Base-by-base conservation (phyloP, 1,140 invertebrate genomes). In the Drosophila paulistorum region DNA sequence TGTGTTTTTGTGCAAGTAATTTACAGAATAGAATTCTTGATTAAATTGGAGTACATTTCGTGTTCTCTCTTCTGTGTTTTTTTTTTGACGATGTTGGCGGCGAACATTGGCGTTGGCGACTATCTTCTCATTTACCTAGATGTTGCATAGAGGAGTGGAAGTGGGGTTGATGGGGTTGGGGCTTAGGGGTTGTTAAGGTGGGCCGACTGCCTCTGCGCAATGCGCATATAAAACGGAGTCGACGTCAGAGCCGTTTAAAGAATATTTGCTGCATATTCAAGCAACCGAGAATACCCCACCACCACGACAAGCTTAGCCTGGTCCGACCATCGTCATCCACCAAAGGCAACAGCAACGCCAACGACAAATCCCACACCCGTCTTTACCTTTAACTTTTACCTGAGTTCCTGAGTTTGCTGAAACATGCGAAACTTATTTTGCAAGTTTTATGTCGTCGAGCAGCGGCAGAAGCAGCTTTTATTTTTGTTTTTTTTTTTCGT, bases 361-460 rank as follows among this genome's bases (percentile, higher is more conserved):
- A 66, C 73, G 65, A 63, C 67, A 75, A 81, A 85, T 79, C 66
- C 66, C 81, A 86, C 68, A 67, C 57, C 68, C 41, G 57, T 63
- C 60, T 23, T 11, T 45, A 14, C 57, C 51, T 59, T 65, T 59
- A 58, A 41, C 83, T 59, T 69, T 65, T 67, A 55, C 65, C 42
- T 30, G n/a, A 13, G 65, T 72, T 80, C 80, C 84, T 89, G 80
- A 37, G 35, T 72, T 89, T 70, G 71, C 71, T 84, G 80, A 87
- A 87, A 87, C 84, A 87, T 89, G 84, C 80, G 84, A 89, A 87
- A 87, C 84, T 87, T 89, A 87, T 87, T 87, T 89, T 87, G 77
- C 84, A 87, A 87, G 84, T 87, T 87, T 87, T 87, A 86, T 86
- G 83, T 87, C 70, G 71, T 86, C 79, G 68, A 87, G 79, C 68